Base-by-base conservation (phyloP, 2,113 vertebrate genomes). In the Merops nubicus region DNA sequence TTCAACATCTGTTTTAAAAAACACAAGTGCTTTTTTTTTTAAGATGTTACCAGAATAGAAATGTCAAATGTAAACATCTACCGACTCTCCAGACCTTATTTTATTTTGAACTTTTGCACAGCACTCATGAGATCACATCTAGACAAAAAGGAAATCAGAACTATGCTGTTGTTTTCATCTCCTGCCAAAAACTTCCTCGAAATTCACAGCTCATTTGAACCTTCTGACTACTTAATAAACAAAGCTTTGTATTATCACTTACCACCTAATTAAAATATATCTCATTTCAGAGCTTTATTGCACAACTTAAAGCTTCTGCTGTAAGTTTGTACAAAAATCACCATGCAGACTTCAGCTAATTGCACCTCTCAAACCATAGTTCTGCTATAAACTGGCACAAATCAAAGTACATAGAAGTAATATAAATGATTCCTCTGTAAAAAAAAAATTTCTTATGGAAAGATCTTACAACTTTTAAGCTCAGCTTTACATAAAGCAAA, bases 191-290 rank as follows among this genome's bases (percentile, higher is more conserved):
- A 59, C 67, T 94, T 92, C 93, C 97, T 93, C 88, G 12, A 97
- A 97, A 97, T 96, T 97, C 97, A 97, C 90, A 97, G 95, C 74
- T 97, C 93, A 97, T 96, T 98, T 94, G 74, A 97, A 95, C 70
- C 56, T 97, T 96, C 92, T 96, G 87, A 96, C 94, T 97, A 97
- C 91, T 97, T 97, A 96, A 98, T 97, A 97, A 98, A 98, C 96
- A 97, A 97, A 96, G 74, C 36, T 97, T 93, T 53, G 40, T 93
- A 94, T 95, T 97, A 97, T 97, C 95, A 94, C 77, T 96, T 98
- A 97, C 94, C 77, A 93, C 80, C 90, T 97, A 97, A 98, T 98
- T 98, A 98, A 98, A 98, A 98, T 97, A 96, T 69, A 96, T 95
- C 85, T 96, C 64, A 89, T 98, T 97, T 96, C 79, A 95, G 93